Evolutionary conservation across 2,888 invertebrate genomes (phyloP).

Genomic region (Patella pellucida): DNA sequence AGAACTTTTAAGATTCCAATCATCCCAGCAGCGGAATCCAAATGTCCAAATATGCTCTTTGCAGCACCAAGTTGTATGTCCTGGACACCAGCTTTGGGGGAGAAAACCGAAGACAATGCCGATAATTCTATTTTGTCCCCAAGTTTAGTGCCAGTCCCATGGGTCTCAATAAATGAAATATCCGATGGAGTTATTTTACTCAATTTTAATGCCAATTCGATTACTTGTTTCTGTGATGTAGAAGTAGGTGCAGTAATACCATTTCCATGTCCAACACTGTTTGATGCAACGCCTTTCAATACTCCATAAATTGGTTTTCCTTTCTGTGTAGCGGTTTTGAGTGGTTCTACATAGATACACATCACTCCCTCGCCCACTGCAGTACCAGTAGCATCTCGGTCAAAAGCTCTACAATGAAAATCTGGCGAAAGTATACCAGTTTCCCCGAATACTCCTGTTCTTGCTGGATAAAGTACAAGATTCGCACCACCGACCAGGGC

Average conservation of each 20-base stretch:
- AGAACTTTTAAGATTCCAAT: neutral
- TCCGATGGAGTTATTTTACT: neutral
- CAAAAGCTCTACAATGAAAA: neutral
- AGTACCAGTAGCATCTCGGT: neutral
- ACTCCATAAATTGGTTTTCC: neutral
- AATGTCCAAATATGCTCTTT: conserved; percentile 2
- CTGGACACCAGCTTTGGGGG: neutral
- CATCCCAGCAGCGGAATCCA: conserved; percentile 1
- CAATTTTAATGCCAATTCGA: neutral
- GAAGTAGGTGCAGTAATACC: neutral
- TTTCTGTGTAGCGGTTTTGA: neutral
- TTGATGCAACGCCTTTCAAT: conserved; percentile 1
- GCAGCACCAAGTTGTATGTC: neutral
- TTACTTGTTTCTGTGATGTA: neutral
- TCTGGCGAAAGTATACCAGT: conserved; percentile 1
- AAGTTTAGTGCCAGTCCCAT: neutral
- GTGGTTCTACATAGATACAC: neutral
- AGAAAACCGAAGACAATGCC: neutral
- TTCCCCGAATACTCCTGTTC: neutral
- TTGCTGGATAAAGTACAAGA: neutral
- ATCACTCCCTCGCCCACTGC: conserved; percentile 2
- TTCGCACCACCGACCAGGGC: neutral
- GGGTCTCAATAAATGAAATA: neutral
- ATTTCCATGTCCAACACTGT: conserved; percentile 4
- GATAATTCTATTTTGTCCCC: neutral